A percentile compares a stretch with the other conserved stretches of the same genome.
Evolutionary conservation across 2,113 vertebrate genomes (phyloP).

Genomic region (Peromyscus polionotus): DNA sequence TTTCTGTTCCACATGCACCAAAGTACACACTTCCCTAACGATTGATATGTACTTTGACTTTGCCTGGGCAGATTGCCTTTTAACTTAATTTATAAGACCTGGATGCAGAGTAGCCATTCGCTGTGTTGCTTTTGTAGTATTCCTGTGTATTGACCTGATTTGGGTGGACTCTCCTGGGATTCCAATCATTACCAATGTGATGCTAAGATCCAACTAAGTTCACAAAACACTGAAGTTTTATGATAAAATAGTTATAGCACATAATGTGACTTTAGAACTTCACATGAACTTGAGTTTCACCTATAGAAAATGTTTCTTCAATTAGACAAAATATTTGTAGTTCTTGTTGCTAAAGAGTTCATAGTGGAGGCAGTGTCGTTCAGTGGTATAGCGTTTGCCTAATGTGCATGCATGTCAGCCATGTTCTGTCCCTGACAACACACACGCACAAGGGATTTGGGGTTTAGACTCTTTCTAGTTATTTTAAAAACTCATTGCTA

Average conservation of each 20-base stretch:
- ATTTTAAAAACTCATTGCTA: slow-evolving; percentile 35
- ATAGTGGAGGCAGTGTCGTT: not conserved
- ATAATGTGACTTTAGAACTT: not conserved
- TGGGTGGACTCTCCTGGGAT: not conserved
- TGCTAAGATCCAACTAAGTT: slow-evolving; percentile 43
- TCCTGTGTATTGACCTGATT: not conserved
- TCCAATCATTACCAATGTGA: not conserved
- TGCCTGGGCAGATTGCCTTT: not conserved
- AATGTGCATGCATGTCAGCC: not conserved
- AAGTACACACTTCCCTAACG: not conserved
- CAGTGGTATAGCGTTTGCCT: not conserved
- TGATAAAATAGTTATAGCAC: slow-evolving; percentile 9
- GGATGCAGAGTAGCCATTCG: not conserved
- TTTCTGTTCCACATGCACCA: not conserved
- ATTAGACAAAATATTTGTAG: slow-evolving; percentile 38
- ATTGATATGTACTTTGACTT: not conserved
- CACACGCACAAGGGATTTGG: not conserved
- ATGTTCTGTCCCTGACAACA: not conserved
- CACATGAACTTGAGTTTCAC: not conserved
- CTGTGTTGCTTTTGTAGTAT: not conserved
- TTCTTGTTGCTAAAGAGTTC: slow-evolving; percentile 42
- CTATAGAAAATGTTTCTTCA: slow-evolving; percentile 13
- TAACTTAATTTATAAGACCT: slow-evolving; percentile 17
- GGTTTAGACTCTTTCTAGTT: slow-evolving; percentile 16
- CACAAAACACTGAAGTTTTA: not conserved